Evolutionary conservation across 2,888 invertebrate genomes (phyloP).

Genomic region (Hypsopygia costalis): DNA sequence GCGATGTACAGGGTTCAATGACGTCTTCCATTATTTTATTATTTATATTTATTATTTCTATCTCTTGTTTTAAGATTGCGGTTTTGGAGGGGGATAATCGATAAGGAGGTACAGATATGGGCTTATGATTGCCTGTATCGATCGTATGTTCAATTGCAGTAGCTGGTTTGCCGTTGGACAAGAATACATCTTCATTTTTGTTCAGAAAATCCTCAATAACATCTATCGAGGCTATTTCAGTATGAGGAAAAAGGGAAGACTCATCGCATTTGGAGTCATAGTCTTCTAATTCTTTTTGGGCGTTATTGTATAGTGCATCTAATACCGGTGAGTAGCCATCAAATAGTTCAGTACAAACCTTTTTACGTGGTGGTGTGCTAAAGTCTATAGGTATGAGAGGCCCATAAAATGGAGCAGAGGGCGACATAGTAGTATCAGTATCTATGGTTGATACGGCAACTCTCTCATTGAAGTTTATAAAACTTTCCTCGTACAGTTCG

Average conservation of each 20-base stretch:
- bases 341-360: neutral
- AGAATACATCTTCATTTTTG: neutral
- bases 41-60: neutral
- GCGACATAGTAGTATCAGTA: no score
- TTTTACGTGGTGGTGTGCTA: neutral
- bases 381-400: no score
- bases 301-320: neutral
- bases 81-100: constrained; percentile 18
- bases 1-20: constrained; percentile 35
- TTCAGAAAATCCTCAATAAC: neutral
- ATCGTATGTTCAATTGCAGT: constrained; percentile 22
- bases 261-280: neutral
- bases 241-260: neutral
- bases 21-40: no score
- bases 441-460: no score
- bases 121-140: constrained; percentile 24
- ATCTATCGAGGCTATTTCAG: neutral
- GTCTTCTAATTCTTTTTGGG: neutral
- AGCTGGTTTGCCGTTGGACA: constrained; percentile 6
- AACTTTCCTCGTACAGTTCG: neutral
- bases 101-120: constrained; percentile 24
- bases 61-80: neutral
- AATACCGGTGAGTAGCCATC: neutral
- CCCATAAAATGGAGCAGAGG: no score
- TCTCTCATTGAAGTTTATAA: no score